A percentile compares a stretch with the other conserved stretches of the same genome.
Evolutionary conservation across 2,797 vertebrate species (phyloP).

Genomic region (Enoplosus armatus): DNA sequence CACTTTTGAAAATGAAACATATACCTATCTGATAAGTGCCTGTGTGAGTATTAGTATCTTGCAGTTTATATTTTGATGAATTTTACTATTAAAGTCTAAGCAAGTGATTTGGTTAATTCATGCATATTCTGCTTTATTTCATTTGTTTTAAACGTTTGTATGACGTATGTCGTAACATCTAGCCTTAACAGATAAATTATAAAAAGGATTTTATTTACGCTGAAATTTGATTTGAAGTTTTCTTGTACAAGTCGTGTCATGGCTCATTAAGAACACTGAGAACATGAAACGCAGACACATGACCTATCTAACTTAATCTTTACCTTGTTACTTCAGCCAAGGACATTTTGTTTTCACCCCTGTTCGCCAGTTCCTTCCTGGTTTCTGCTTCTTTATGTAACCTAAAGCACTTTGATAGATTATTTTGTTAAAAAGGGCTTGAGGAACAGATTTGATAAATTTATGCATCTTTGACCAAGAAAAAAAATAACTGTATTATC

Average conservation of each 20-base stretch:
- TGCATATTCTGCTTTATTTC: constrained; percentile 50
- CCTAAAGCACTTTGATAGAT: constrained; percentile 73
- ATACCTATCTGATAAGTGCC: constrained; percentile 75
- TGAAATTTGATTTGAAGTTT: constrained; percentile 25
- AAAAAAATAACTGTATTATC: constrained; percentile 43
- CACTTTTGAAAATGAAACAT: constrained; percentile 55
- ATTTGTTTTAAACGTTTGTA: constrained; percentile 34
- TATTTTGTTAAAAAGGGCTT: constrained; percentile 75
- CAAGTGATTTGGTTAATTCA: constrained; percentile 49
- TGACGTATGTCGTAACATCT: constrained; percentile 53
- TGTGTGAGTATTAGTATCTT: constrained; percentile 70
- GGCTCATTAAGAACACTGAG: constrained; percentile 18
- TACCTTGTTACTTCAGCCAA: constrained; percentile 37
- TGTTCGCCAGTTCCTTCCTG: constrained; percentile 6
- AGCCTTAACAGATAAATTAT: constrained; percentile 52
- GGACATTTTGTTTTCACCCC: constrained; percentile 30
- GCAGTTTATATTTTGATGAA: constrained; percentile 50
- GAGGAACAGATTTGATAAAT: constrained; percentile 60
- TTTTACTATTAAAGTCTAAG: constrained; percentile 41
- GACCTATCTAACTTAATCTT: constrained; percentile 43
- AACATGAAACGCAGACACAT: constrained; percentile 30
- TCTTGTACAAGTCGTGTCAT: constrained; percentile 9
- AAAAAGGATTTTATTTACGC: constrained; percentile 34
- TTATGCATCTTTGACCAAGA: constrained; percentile 66
- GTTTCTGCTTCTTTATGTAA: constrained; percentile 47